These are phyloP conservation scores for Pseudoips prasinana DNA, from an alignment of 2,888 invertebrate species.

Conservation along the genomic window DNA sequence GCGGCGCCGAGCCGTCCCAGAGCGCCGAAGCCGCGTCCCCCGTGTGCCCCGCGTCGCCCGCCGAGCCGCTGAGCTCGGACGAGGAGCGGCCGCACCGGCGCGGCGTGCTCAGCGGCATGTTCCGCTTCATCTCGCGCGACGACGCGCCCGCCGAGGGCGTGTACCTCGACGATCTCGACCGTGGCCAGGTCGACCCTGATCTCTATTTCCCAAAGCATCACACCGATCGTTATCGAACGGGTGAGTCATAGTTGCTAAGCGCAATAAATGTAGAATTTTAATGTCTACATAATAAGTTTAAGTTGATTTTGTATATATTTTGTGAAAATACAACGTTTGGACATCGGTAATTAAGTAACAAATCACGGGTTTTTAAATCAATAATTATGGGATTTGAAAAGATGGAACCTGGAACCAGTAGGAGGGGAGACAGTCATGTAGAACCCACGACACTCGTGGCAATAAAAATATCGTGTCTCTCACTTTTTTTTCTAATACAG, in stretches of 20 bases:
- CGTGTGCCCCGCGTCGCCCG: conserved; percentile 57
- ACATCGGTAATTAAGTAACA: no score
- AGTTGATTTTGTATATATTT: no score
- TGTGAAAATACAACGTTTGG: no score
- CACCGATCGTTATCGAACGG: conserved; percentile 70
- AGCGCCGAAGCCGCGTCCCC: conserved; percentile 53
- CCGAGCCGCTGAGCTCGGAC: conserved; percentile 73
- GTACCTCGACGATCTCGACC: conserved; percentile 95
- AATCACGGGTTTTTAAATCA: no score
- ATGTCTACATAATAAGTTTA: no score
- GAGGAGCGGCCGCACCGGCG: conserved; percentile 71
- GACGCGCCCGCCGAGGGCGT: conserved; percentile 88
- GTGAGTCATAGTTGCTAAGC: conserved; percentile 36
- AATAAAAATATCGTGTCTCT: no score
- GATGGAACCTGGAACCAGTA: no score
- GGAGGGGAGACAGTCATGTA: no score
- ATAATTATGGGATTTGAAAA: no score
- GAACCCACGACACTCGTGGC: no score
- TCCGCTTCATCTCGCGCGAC: conserved; percentile 90
- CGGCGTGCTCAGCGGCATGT: conserved; percentile 95
- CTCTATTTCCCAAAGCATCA: conserved; percentile 92
- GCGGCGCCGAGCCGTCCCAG: conserved; percentile 49
- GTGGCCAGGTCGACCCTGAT: conserved; percentile 96
- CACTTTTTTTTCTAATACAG: no score
- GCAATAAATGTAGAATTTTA: no score